Base-by-base conservation (phyloP, 2,888 invertebrate genomes). In the Colletes collaris region DNA sequence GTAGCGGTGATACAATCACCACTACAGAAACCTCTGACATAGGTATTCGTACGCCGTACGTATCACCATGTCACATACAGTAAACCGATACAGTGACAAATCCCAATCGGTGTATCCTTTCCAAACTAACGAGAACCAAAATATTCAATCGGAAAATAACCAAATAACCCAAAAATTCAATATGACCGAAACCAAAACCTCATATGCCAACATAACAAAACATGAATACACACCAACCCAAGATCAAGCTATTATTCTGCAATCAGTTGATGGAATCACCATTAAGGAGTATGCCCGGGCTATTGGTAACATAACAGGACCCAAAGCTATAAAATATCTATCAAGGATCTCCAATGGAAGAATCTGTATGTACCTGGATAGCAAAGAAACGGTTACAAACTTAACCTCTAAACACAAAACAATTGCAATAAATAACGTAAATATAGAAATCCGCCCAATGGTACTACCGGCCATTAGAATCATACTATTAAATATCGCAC, bases 281-380 rank as follows among this genome's bases (percentile, higher is more conserved):
- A 44, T 44, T 8, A 59, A 13, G 35, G 16, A 59, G 4, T 59
- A 59, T 16, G 59, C 59, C 3, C 8, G 37, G 35, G 16, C 44
- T 6, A 59, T 59, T 5, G 16, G 7, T 16, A 59, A 44, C 10
- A 53, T 53, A 53, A 19, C 19, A 19, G 53, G 19, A 53, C 53
- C 16, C 16, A 53, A 53, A 53, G 7, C 53, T 3, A 53, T 53
- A 53, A 53, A 53, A 53, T 53, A 19, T 7, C 4, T 53, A 19
- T 53, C 53, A 19, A 19, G 19, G 19, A 53, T 53, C 8, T 56
- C 35, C 13, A 52, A 52, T 10, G 52, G 16, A 16, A 52, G 50
- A 37, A 37, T 64, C 13, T 52, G 63, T 52, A 37, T 64, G 37
- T 64, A 64, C 19, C 16, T 46, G n/a, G n/a, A 50, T 50, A 52